phyloP scores from a whole-genome alignment of 2,113 vertebrate species.

The Piprites chloris region DNA sequence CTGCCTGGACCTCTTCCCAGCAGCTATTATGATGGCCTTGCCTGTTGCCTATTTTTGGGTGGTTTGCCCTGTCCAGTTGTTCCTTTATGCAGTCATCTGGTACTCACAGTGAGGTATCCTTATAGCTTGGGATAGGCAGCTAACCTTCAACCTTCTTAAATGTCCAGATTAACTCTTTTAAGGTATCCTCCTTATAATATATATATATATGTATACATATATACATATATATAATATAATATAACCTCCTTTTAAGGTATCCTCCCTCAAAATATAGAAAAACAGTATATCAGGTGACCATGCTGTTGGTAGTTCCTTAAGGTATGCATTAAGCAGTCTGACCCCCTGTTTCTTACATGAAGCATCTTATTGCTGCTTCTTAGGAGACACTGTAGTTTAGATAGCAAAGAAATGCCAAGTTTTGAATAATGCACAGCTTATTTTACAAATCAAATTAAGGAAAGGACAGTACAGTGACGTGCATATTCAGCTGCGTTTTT shows the following conservation, averaged over 20 bases:
- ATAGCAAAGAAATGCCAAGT: background rate
- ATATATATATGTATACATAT: no score
- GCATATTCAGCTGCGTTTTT: background rate
- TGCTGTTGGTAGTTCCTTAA: background rate
- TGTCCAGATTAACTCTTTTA: background rate
- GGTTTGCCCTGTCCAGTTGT: background rate
- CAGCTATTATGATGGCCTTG: background rate
- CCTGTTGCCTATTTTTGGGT: background rate
- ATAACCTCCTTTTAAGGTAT: no score
- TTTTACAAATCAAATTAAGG: background rate
- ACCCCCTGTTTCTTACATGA: background rate
- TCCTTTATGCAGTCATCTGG: background rate
- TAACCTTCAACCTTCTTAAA: background rate
- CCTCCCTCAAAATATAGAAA: background rate
- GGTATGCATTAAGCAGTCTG: background rate
- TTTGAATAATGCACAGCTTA: background rate
- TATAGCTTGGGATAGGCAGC: background rate
- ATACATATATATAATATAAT: no score
- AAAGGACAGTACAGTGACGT: background rate
- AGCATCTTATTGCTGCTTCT: background rate
- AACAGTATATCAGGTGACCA: background rate
- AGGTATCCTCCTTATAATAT: no score
- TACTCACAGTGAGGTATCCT: background rate
- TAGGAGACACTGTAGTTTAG: background rate
- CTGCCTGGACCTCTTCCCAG: background rate